Conservation (phyloP, 1,140 invertebrate species). For the Sycophaga agraensis region DNA sequence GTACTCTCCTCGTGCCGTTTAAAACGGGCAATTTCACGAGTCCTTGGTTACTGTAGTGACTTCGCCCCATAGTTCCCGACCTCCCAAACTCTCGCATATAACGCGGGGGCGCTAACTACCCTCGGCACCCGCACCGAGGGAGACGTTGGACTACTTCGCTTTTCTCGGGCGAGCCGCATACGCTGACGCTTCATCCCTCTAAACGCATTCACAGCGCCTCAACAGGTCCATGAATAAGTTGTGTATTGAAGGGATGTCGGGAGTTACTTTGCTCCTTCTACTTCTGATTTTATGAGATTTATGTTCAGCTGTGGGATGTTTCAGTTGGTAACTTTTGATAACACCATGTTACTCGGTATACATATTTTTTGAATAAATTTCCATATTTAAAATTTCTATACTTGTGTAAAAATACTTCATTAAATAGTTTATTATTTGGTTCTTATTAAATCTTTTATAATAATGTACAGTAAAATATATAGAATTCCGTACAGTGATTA, state of each 20-base stretch:
- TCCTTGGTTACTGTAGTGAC: constrained; percentile 52
- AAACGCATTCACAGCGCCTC: constrained; percentile 57
- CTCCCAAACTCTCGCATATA: background rate
- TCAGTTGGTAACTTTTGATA: too few relatives aligned
- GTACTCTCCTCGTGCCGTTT: too few relatives aligned
- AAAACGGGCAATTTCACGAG: constrained; percentile 56
- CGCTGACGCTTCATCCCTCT: constrained; percentile 38
- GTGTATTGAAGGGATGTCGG: constrained; percentile 23
- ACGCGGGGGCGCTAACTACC: constrained; percentile 50
- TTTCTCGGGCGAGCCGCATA: background rate
- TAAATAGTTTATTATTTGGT: too few relatives aligned
- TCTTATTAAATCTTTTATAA: too few relatives aligned
- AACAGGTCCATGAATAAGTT: constrained; percentile 61
- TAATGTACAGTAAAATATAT: too few relatives aligned
- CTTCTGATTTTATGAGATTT: too few relatives aligned
- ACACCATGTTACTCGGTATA: too few relatives aligned
- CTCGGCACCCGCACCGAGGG: constrained; percentile 42
- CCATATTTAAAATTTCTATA: too few relatives aligned
- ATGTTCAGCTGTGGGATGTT: too few relatives aligned
- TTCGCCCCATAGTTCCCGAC: constrained; percentile 33
- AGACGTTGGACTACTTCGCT: constrained; percentile 30
- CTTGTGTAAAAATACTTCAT: too few relatives aligned
- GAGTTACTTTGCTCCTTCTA: background rate
- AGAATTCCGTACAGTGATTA: too few relatives aligned
- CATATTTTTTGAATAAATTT: too few relatives aligned